Evolutionary conservation across 2,113 vertebrate species (phyloP).

Genomic region (Lampris incognitus): DNA sequence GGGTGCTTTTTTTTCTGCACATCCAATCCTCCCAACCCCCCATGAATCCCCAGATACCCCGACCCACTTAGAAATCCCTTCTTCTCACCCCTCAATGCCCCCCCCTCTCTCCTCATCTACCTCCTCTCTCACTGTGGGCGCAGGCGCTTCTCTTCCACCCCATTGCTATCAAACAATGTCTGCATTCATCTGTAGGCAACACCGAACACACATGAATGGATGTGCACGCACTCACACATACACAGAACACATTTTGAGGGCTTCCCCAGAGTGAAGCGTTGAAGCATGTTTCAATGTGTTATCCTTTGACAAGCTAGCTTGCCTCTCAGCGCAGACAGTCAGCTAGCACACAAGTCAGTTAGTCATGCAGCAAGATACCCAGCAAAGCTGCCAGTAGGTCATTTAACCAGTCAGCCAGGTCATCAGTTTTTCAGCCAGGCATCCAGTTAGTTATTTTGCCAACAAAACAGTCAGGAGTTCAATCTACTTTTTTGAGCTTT

Average conservation of each 20-base stretch:
- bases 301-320: conserved; percentile 16
- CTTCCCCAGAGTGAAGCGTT: conserved; percentile 61
- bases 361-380: conserved; percentile 28
- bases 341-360: neutral
- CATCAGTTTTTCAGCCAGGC: neutral
- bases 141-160: conserved; percentile 72
- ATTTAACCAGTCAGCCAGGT: neutral
- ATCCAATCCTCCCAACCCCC: conserved; percentile 57
- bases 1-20: conserved; percentile 50
- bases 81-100: conserved; percentile 25
- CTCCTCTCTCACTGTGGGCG: conserved; percentile 47
- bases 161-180: conserved; percentile 79
- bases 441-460: neutral
- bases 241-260: conserved; percentile 47
- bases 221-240: conserved; percentile 56
- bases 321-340: conserved; percentile 32
- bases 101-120: conserved; percentile 32
- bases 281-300: conserved; percentile 45
- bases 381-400: neutral
- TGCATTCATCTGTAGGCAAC: conserved; percentile 69
- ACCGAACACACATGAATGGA: conserved; percentile 41
- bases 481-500: conserved; percentile 35
- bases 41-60: conserved; percentile 63
- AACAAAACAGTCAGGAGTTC: neutral
- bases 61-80: conserved; percentile 60